Evolutionary conservation across 2,797 vertebrate species (phyloP), one percentile per base, ranked within the genome.

Genomic region (Buceros bicornis): DNA sequence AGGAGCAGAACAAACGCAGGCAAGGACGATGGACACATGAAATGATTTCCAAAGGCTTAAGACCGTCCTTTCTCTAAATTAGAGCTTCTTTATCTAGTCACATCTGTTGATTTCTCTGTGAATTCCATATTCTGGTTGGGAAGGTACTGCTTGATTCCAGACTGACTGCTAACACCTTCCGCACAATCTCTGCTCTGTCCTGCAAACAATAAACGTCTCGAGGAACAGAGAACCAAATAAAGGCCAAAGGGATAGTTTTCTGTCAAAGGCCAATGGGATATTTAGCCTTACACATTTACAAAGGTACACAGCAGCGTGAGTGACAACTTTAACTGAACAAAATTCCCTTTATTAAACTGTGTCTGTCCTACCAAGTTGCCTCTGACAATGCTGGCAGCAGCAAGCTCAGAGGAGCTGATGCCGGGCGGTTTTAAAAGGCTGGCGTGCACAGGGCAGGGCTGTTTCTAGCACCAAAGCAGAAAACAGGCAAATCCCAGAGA

Each of bases 111-210:
- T 45, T 90, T 62, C n/a, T n/a, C 58, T 66, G 80, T 72, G 76
- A 83, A 82, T 50, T 62, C 26, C n/a, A 33, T 26, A 19, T 47
- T 70, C 33, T 74, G 43, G n/a, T 77, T 87, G 90, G 62, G 65
- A 92, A 89, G 61, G 18, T 60, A 61, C 47, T 66, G 94, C 90
- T 91, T 90, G 61, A 94, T 91, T 94, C 70, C 90, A 81, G 51
- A 66, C 40, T 79, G 37, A 78, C 53, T 80, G 45, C 37, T 73
- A 37, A 29, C 0, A 11, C 37, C 85, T 56, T 87, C 84, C 92
- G 62, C 33, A 71, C 94, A 95, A 93, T 56, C 60, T 88, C 74
- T 64, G 56, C 8, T 82, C 87, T 67, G 31, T 7, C 74, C n/a
- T 31, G 71, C n/a, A 82, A 88, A 65, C 37, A 88, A 56, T n/a